phyloP scores from a whole-genome alignment of 2,113 vertebrate genomes.

The Eulemur macaco region DNA sequence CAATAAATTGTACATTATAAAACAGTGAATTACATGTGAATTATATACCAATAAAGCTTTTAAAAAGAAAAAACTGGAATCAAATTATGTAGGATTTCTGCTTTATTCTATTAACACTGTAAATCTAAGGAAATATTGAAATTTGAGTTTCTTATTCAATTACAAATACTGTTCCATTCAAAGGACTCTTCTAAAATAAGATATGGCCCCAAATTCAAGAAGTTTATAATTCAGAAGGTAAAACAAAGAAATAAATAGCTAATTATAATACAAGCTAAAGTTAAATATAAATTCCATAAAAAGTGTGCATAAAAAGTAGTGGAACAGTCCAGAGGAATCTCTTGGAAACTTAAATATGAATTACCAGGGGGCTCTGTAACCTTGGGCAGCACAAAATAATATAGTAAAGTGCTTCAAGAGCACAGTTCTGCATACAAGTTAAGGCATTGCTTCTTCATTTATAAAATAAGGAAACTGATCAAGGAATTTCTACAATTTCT shows the following conservation, averaged over 20 bases:
- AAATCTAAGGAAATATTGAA: background rate
- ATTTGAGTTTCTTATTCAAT: background rate
- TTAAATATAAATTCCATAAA: constrained; percentile 14
- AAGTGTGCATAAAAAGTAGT: background rate
- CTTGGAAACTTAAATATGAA: background rate
- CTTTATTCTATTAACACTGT: background rate
- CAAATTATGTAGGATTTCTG: background rate
- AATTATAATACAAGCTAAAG: background rate
- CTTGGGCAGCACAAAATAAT: background rate
- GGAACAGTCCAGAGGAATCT: background rate
- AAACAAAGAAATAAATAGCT: background rate
- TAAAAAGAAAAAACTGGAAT: background rate
- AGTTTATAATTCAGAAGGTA: background rate
- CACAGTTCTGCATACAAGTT: background rate
- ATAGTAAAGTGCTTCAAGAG: background rate
- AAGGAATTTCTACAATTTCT: background rate
- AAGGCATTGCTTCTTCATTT: background rate
- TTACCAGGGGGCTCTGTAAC: background rate
- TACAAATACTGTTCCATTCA: background rate
- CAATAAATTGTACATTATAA: background rate
- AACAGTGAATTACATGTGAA: background rate
- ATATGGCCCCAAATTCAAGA: background rate
- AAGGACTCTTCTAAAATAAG: background rate
- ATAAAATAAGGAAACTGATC: background rate
- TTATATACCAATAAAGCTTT: background rate